phyloP scores from a whole-genome alignment of 2,113 vertebrate genomes.

The Maccullochella peelii region DNA sequence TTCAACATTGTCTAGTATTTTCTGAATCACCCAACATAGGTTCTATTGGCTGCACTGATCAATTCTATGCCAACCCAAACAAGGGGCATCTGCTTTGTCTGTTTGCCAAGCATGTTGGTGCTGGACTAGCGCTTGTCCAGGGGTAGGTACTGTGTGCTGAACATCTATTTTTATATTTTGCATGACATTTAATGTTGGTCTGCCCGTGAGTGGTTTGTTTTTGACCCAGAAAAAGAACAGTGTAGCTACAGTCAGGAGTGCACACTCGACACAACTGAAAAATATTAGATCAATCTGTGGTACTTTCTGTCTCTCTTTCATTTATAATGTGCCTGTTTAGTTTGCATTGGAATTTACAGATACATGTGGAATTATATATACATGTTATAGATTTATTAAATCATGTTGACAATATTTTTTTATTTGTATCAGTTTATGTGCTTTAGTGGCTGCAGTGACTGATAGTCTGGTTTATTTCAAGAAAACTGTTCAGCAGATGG shows the following conservation, averaged over 20 bases:
- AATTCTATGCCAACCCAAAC: slow-evolving; percentile 14
- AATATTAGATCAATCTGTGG: not conserved
- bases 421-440: not conserved
- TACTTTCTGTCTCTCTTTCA: not conserved
- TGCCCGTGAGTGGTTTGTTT: slow-evolving; percentile 14
- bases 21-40: not conserved
- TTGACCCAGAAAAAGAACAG: slow-evolving; percentile 32
- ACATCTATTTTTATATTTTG: slow-evolving; percentile 47
- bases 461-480: slow-evolving; percentile 7
- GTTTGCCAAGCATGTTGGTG: not conserved
- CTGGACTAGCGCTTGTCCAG: slow-evolving; percentile 21
- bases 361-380: not conserved
- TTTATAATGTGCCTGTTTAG: not conserved
- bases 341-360: not conserved
- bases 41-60: slow-evolving; percentile 26
- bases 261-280: not conserved
- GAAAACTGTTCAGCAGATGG: not conserved
- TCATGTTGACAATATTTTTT: not conserved
- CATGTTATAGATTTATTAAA: not conserved
- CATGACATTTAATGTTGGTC: slow-evolving; percentile 31
- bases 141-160: not conserved
- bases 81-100: slow-evolving; percentile 18
- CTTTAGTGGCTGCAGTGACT: not conserved
- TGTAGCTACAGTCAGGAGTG: not conserved
- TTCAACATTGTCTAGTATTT: not conserved